Conservation (phyloP, 2,888 invertebrate species). For the Morpho deidamia region DNA sequence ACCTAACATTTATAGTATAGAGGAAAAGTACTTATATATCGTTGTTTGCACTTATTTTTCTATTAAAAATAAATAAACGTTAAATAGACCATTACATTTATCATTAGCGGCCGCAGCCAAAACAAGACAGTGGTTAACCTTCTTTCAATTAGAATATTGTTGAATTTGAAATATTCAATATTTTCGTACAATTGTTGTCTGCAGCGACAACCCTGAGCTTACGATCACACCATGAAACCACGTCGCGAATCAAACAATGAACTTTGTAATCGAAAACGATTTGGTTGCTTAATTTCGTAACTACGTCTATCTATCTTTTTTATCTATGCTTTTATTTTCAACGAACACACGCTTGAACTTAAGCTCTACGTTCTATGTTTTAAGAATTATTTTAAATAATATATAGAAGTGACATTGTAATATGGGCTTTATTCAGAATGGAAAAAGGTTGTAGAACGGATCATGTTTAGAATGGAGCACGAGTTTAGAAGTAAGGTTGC, state of each 20-base stretch:
- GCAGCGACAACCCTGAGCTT: slow-evolving; percentile 42
- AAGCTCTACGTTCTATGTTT: slow-evolving; percentile 42
- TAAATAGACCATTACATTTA: too few species aligned
- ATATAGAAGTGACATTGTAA: slow-evolving; percentile 24
- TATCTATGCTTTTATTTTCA: slow-evolving; percentile 68
- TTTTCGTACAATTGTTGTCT: not conserved
- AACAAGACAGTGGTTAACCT: too few species aligned
- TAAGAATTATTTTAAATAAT: slow-evolving; percentile 31
- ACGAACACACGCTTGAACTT: slow-evolving; percentile 53
- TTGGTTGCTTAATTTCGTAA: slow-evolving; percentile 71
- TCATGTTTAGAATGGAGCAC: slow-evolving; percentile 33
- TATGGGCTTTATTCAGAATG: slow-evolving; percentile 33
- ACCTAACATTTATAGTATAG: too few species aligned
- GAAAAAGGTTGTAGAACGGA: slow-evolving; percentile 27
- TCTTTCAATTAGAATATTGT: too few species aligned
- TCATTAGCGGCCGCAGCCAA: too few species aligned
- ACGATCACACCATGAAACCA: slow-evolving; percentile 32
- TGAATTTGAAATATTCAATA: too few species aligned
- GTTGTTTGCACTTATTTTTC: too few species aligned
- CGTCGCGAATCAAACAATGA: slow-evolving; percentile 67
- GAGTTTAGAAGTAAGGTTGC: slow-evolving; percentile 59
- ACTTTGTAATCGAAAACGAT: slow-evolving; percentile 63
- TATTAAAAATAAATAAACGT: too few species aligned
- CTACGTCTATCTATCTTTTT: slow-evolving; percentile 59
- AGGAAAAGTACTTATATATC: too few species aligned